Conservation (phyloP, 1,140 invertebrate genomes). For the Linepithema humile region DNA sequence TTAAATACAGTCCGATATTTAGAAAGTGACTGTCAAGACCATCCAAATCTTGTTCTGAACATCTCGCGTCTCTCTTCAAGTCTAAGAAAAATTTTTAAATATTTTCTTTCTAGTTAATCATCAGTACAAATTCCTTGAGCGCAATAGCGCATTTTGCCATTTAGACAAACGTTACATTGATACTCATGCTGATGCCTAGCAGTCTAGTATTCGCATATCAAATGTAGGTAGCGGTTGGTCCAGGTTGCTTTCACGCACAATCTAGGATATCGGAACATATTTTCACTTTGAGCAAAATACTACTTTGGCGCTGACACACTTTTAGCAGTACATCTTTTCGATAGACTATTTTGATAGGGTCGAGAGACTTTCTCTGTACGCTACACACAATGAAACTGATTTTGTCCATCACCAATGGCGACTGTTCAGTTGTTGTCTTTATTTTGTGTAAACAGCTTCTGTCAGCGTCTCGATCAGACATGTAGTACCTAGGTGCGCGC, state of each 20-base stretch:
- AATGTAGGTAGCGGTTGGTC: conserved; percentile 52
- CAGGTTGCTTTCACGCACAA: conserved; percentile 58
- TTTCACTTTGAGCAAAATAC: conserved; percentile 62
- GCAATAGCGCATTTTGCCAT: too few relatives aligned
- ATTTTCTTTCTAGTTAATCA: neutral
- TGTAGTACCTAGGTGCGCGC: conserved; percentile 82
- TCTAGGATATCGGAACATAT: conserved; percentile 58
- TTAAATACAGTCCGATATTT: neutral
- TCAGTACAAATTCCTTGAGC: too few relatives aligned
- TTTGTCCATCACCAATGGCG: conserved; percentile 76
- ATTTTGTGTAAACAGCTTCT: conserved; percentile 84
- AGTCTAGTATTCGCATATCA: conserved; percentile 65
- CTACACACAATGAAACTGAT: conserved; percentile 72
- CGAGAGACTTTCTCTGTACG: conserved; percentile 72
- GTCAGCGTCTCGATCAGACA: conserved; percentile 83
- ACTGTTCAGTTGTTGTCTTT: conserved; percentile 83
- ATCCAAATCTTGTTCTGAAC: neutral
- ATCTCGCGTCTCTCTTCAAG: neutral
- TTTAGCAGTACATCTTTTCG: conserved; percentile 61
- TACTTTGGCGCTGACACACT: conserved; percentile 71
- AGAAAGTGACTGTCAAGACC: neutral
- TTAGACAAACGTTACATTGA: neutral
- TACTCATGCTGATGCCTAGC: conserved; percentile 41
- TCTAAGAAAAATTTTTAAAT: neutral
- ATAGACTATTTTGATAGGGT: conserved; percentile 69